phyloP scores from a whole-genome alignment of 2,888 invertebrate genomes.

The Microctonus hyperodae region DNA sequence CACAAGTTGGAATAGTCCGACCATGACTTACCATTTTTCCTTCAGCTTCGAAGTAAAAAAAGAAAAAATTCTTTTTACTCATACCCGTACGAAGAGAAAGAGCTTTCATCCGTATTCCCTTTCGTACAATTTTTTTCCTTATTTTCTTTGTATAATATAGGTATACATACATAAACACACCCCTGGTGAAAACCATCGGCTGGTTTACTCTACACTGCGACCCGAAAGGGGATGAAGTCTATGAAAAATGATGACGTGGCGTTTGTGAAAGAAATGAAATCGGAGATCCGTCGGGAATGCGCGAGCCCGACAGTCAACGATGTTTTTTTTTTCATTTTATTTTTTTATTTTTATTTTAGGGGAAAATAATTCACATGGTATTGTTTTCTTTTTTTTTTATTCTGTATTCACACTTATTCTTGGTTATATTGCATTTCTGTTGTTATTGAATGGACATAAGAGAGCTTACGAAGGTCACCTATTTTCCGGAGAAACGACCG shows the following conservation, averaged over 20 bases:
- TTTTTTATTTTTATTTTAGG: slow-evolving; percentile 1
- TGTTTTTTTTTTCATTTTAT: slow-evolving; percentile 13
- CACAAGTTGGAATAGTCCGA: not conserved
- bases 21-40: slow-evolving; percentile 16
- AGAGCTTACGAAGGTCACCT: slow-evolving; percentile 26
- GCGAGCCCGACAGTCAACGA: not conserved
- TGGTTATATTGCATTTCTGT: not conserved
- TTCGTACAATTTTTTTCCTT: slow-evolving; percentile 30
- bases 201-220: slow-evolving; percentile 11
- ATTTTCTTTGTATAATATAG: not conserved
- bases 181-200: slow-evolving; percentile 27
- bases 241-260: slow-evolving; percentile 63
- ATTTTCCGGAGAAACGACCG: slow-evolving; percentile 33
- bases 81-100: not conserved
- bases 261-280: slow-evolving; percentile 60
- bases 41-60: not conserved
- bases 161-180: slow-evolving; percentile 5
- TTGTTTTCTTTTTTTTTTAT: not conserved
- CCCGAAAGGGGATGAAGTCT: slow-evolving; percentile 35
- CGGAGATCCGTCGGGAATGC: slow-evolving; percentile 42
- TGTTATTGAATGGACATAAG: not conserved
- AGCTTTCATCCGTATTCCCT: slow-evolving; percentile 16
- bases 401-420: not conserved
- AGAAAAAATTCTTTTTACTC: not conserved
- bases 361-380: not conserved